Percentiles rank a stretch among this genome's conserved stretches.
Evolutionary conservation across 2,888 invertebrate species (phyloP).

Genomic region (Sussaba pulchella): DNA sequence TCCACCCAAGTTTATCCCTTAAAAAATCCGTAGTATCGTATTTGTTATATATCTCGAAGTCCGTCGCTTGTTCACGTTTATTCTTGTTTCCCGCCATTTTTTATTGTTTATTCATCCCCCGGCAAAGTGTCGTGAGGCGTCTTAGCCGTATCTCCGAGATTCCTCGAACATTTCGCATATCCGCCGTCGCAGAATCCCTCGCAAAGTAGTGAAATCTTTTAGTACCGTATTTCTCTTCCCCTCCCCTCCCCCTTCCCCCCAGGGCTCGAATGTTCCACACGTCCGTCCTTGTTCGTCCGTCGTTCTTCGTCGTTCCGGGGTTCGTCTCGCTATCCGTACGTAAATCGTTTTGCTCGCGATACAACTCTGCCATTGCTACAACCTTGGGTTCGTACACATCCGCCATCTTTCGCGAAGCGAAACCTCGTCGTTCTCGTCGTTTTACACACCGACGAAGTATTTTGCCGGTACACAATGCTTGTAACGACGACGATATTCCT

Average conservation of each 20-base stretch:
- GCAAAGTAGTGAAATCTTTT: slow-evolving; percentile 52
- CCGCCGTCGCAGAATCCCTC: slow-evolving; percentile 25
- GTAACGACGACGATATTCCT: slow-evolving; percentile 47
- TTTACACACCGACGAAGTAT: no score
- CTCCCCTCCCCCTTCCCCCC: no score
- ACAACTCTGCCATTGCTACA: slow-evolving; percentile 50
- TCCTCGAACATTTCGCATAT: slow-evolving; percentile 55
- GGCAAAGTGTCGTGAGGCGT: slow-evolving; percentile 2
- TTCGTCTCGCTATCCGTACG: slow-evolving; percentile 29
- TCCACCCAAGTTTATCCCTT: no score
- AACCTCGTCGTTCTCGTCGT: no score
- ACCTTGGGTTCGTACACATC: slow-evolving; percentile 1
- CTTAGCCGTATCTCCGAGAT: slow-evolving; percentile 26
- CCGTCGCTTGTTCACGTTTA: slow-evolving; percentile 8
- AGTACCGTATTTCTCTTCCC: slow-evolving; percentile 41
- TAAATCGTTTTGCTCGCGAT: slow-evolving; percentile 28
- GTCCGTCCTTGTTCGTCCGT: slow-evolving; percentile 5
- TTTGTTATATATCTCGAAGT: slow-evolving; percentile 2
- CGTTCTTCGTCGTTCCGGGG: slow-evolving; percentile 27
- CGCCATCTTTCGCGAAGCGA: slow-evolving; percentile 52
- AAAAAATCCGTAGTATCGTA: no score
- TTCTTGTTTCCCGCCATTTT: slow-evolving; percentile 17
- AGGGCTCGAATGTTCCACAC: no score
- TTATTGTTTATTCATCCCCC: slow-evolving; percentile 48
- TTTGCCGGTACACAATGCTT: slow-evolving; percentile 54